A percentile compares a stretch with the other conserved stretches of the same genome.
These are phyloP conservation scores for Alcis repandata DNA, from an alignment of 2,888 invertebrate species.

Conservation along the genomic window DNA sequence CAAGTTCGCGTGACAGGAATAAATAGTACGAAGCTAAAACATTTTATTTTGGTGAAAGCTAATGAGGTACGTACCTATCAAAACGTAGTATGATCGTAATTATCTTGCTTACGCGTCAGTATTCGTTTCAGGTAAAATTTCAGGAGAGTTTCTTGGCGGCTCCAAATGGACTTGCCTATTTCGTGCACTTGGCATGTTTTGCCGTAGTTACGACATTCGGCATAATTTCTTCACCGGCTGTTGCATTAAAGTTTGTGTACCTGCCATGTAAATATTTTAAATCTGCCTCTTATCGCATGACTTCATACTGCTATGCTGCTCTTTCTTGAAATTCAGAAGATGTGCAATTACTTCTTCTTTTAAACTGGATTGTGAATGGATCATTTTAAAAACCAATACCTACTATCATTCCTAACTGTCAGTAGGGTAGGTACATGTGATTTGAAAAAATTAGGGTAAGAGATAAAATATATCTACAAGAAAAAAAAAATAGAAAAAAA, in stretches of 20 bases:
- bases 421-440: no score
- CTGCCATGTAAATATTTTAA: conserved; percentile 27
- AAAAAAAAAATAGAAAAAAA: no score
- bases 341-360: no score
- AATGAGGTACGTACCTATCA: conserved; percentile 20
- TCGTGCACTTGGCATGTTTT: conserved; percentile 32
- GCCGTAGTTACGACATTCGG: conserved; percentile 39
- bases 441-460: no score
- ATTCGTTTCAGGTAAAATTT: conserved; percentile 52
- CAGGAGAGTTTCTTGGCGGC: conserved; percentile 37
- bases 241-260: conserved; percentile 29
- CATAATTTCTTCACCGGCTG: conserved; percentile 47
- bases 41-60: conserved; percentile 38
- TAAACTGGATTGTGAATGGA: no score
- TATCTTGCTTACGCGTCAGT: conserved; percentile 73
- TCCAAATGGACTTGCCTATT: conserved; percentile 39
- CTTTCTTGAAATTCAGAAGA: no score
- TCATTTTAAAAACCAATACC: no score
- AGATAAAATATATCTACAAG: no score
- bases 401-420: no score
- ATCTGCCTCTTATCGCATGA: background rate
- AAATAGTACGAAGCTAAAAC: conserved; percentile 13
- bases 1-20: conserved; percentile 22
- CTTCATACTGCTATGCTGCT: background rate
- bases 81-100: conserved; percentile 55